A percentile compares a stretch with the other conserved stretches of the same genome.
These are phyloP conservation scores for Antennarius striatus DNA, from an alignment of 2,113 vertebrate genomes.

Conservation along the genomic window DNA sequence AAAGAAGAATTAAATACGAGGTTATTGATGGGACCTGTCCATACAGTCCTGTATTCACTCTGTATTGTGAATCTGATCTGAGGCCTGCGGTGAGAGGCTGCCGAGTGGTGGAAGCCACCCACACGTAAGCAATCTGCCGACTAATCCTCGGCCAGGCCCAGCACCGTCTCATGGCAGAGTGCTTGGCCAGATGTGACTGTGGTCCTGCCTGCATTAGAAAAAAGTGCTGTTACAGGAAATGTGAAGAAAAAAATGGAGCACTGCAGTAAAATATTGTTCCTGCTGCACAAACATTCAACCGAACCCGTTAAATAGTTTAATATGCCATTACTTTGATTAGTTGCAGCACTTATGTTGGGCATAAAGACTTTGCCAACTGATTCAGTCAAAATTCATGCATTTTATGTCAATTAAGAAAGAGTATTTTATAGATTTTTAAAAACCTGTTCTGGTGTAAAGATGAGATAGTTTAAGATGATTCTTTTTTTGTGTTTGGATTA, in stretches of 20 bases:
- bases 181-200: slow-evolving; percentile 84
- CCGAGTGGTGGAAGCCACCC: slow-evolving; percentile 54
- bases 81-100: slow-evolving; percentile 48
- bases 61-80: slow-evolving; percentile 30
- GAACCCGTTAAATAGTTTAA: too few relatives aligned
- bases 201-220: slow-evolving; percentile 71
- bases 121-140: slow-evolving; percentile 62
- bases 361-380: too few relatives aligned
- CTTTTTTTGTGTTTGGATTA: too few relatives aligned
- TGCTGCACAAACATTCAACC: slow-evolving; percentile 40
- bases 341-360: too few relatives aligned
- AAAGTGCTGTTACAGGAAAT: slow-evolving; percentile 77
- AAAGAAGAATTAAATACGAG: slow-evolving; percentile 11
- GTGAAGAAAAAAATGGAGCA: slow-evolving; percentile 37
- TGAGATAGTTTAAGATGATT: too few relatives aligned
- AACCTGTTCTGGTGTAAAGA: too few relatives aligned
- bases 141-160: slow-evolving; percentile 73
- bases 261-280: slow-evolving; percentile 62
- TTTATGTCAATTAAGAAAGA: too few relatives aligned
- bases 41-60: slow-evolving; percentile 21
- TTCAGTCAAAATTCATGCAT: too few relatives aligned
- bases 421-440: too few relatives aligned
- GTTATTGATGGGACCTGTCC: slow-evolving; percentile 46
- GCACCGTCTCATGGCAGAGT: slow-evolving; percentile 71
- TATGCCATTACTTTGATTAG: too few relatives aligned